A percentile compares a stretch with the other conserved stretches of the same genome.
Conservation (phyloP, 1,140 invertebrate species). For the Acyrthosiphon pisum region DNA sequence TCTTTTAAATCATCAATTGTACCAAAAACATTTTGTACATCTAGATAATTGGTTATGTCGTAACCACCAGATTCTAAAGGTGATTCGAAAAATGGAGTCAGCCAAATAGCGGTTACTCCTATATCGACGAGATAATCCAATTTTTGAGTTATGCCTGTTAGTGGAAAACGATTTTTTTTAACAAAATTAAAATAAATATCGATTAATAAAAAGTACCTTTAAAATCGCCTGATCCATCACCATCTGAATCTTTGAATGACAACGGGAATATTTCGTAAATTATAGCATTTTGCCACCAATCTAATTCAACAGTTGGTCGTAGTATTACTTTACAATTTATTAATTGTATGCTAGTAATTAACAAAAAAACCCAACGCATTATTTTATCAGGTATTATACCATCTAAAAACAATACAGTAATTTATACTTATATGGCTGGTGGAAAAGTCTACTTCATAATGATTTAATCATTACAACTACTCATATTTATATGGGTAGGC, state of each 20-base stretch:
- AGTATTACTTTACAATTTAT: not conserved
- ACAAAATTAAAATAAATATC: not conserved
- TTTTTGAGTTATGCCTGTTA: conserved; percentile 64
- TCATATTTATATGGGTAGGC: no score
- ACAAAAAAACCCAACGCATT: not conserved
- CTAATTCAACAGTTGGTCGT: not conserved
- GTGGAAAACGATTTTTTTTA: not conserved
- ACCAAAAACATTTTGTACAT: conserved; percentile 66
- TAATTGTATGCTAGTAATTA: not conserved
- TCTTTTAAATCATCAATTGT: conserved; percentile 67
- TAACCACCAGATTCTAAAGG: conserved; percentile 77
- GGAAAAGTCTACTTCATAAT: no score
- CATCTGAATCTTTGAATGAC: conserved; percentile 61
- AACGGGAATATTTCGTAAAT: conserved; percentile 67
- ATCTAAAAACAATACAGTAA: not conserved
- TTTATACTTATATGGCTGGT: not conserved
- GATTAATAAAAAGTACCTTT: conserved; percentile 36
- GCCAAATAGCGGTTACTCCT: conserved; percentile 71
- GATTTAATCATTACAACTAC: no score
- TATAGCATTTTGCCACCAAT: conserved; percentile 62
- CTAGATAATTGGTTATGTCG: conserved; percentile 73
- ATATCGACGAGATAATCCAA: conserved; percentile 71
- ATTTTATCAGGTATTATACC: not conserved
- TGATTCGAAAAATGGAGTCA: conserved; percentile 75
- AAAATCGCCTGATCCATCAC: conserved; percentile 68